Evolutionary conservation across 2,888 invertebrate genomes (phyloP).

Genomic region (Ypsolopha scabrella): DNA sequence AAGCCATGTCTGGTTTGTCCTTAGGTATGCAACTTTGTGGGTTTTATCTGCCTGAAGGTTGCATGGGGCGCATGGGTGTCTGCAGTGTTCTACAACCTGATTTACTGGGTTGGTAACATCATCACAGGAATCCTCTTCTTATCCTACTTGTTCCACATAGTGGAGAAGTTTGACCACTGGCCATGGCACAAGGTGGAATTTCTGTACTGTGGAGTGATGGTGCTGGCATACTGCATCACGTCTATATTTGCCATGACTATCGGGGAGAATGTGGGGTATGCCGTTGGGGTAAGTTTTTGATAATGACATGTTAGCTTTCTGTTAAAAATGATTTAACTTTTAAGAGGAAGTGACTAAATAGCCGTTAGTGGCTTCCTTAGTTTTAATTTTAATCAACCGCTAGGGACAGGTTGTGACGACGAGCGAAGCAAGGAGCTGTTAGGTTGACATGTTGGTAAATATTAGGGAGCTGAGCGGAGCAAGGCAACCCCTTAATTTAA

Average conservation of each 20-base stretch:
- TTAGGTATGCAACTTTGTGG: conserved; percentile 77
- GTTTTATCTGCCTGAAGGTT: conserved; percentile 85
- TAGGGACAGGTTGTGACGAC: too few species aligned
- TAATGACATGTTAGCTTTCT: background rate
- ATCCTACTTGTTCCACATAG: conserved; percentile 84
- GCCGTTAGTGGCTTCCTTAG: too few species aligned
- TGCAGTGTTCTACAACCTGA: conserved; percentile 80
- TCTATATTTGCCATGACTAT: conserved; percentile 77
- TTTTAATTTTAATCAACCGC: too few species aligned
- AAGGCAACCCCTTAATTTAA: too few species aligned
- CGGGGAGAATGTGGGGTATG: conserved; percentile 72
- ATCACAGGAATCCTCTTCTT: conserved; percentile 79
- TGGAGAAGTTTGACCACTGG: conserved; percentile 83
- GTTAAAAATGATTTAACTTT: background rate
- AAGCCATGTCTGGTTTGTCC: conserved; percentile 4
- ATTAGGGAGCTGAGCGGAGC: too few species aligned
- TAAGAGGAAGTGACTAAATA: too few species aligned
- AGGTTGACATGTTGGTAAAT: too few species aligned
- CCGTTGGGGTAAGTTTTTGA: conserved; percentile 77
- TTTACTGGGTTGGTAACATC: conserved; percentile 85
- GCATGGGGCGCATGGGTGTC: conserved; percentile 70
- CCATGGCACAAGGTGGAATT: conserved; percentile 90
- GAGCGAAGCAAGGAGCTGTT: too few species aligned
- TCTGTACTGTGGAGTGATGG: conserved; percentile 77
- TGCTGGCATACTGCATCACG: conserved; percentile 79